Evolutionary conservation across 2,888 invertebrate species (phyloP).

Genomic region (Acanthosepion pharaonis): DNA sequence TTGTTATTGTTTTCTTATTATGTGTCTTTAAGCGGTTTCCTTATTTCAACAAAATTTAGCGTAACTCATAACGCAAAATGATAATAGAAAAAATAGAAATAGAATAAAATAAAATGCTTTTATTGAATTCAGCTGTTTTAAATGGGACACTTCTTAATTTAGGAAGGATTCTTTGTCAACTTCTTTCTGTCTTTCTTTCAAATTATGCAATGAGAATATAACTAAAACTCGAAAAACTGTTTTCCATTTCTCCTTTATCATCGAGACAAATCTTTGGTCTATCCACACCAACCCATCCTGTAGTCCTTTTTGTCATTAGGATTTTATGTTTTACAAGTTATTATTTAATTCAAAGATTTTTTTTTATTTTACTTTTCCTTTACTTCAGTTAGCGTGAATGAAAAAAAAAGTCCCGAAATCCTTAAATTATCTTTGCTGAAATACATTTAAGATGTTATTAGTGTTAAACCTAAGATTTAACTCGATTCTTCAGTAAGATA

Average conservation of each 20-base stretch:
- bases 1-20: too few species aligned
- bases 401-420: background rate
- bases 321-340: background rate
- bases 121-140: too few species aligned
- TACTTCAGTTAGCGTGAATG: background rate
- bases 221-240: background rate
- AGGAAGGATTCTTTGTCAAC: too few species aligned
- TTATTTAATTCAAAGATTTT: conserved; percentile 12
- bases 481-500: background rate
- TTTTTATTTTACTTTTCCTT: background rate
- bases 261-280: background rate
- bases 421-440: background rate
- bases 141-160: too few species aligned
- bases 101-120: too few species aligned
- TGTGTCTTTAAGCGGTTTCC: too few species aligned
- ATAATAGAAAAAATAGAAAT: too few species aligned
- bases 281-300: background rate
- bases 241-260: background rate
- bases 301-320: too few species aligned
- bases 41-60: too few species aligned
- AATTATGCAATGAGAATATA: too few species aligned
- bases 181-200: too few species aligned
- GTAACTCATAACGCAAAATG: too few species aligned
- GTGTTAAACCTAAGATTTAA: conserved; percentile 33
- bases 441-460: conserved; percentile 33